Percentiles rank a stretch among this genome's conserved stretches.
Conservation (phyloP, 2,888 invertebrate species). For the Eupithecia centaureata region DNA sequence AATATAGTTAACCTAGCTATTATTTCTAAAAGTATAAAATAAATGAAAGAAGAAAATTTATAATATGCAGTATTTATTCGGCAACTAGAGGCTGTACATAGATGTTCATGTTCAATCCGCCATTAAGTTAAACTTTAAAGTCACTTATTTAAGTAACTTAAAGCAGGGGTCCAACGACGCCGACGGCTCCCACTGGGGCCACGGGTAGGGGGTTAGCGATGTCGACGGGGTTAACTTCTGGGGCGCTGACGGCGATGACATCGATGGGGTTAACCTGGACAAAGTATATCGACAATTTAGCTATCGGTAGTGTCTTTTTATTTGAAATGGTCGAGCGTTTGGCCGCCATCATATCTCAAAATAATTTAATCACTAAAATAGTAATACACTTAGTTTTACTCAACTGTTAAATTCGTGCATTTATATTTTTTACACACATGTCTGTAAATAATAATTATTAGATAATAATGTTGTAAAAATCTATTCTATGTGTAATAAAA, state of each 20-base stretch:
- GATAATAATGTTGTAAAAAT: no score
- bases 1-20: no score
- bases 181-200: slow-evolving; percentile 37
- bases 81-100: slow-evolving; percentile 3
- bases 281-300: background rate
- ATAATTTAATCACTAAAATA: no score
- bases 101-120: slow-evolving; percentile 5
- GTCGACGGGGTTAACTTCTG: slow-evolving; percentile 47
- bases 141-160: slow-evolving; percentile 6
- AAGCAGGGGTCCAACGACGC: slow-evolving; percentile 37
- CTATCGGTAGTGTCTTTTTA: no score
- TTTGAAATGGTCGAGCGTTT: no score
- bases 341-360: no score
- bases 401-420: no score
- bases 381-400: no score
- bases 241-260: slow-evolving; percentile 43
- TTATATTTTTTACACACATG: no score
- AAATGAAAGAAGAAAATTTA: slow-evolving; percentile 3
- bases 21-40: no score
- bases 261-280: slow-evolving; percentile 44
- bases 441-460: no score
- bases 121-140: background rate
- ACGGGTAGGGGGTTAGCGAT: slow-evolving; percentile 38
- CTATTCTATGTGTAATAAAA: no score
- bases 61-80: slow-evolving; percentile 18